Conservation (phyloP, 53 echinoderm and acorn worm genomes). For the Astropecten irregularis region DNA sequence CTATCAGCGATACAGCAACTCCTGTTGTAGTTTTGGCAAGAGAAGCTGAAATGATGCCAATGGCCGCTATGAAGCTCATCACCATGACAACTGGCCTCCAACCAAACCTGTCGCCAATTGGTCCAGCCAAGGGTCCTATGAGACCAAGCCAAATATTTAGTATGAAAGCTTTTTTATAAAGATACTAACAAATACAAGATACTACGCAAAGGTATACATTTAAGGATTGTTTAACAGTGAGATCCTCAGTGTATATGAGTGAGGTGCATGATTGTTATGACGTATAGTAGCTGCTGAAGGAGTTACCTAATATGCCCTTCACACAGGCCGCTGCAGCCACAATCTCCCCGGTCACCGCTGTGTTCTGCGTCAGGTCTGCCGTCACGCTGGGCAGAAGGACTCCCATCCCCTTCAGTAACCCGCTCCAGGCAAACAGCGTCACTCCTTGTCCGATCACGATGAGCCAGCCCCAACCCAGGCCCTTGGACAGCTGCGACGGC, state of each 20-base stretch:
- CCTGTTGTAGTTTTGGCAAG: background rate
- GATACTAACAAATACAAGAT: no score
- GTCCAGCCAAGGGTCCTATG: background rate
- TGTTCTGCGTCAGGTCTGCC: background rate
- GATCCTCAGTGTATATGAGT: no score
- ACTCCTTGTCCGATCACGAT: background rate
- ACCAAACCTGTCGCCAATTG: background rate
- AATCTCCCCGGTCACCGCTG: background rate
- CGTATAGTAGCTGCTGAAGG: no score
- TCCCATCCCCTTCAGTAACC: background rate
- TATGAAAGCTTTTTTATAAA: no score
- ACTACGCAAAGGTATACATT: no score
- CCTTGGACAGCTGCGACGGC: no score
- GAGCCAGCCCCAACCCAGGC: background rate
- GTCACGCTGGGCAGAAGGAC: background rate
- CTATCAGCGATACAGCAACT: background rate
- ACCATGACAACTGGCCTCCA: slow-evolving; percentile 11
- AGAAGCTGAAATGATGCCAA: background rate
- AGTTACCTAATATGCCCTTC: background rate
- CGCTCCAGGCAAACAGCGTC: background rate
- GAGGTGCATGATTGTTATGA: no score
- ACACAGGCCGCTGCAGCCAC: background rate
- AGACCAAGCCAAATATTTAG: no score
- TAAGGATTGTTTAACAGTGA: no score
- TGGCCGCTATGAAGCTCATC: background rate